Conservation (phyloP, 2,888 invertebrate genomes). For the Drosophila nigritarsus region DNA sequence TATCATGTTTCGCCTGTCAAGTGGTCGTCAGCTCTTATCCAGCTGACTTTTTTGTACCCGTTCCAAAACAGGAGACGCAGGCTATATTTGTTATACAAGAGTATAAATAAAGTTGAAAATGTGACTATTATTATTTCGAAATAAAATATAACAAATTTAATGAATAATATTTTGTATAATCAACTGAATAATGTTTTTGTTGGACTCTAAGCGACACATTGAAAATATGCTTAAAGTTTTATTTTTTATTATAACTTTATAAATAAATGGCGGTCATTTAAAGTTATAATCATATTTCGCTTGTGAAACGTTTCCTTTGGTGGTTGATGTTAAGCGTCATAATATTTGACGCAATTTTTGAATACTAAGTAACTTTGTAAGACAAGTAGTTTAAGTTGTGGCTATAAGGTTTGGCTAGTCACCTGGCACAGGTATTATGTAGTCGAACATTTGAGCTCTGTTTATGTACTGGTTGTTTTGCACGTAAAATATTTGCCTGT, state of each 20-base stretch:
- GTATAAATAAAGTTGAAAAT: neutral
- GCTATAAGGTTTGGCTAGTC: neutral
- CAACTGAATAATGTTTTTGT: neutral
- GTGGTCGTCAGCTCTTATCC: conserved; percentile 1
- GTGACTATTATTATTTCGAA: neutral
- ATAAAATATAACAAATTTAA: neutral
- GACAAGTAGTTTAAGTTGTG: neutral
- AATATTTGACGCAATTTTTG: neutral
- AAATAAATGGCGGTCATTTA: neutral
- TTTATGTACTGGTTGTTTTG: conserved; percentile 38
- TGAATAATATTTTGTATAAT: neutral
- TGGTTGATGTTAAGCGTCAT: neutral
- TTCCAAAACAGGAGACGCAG: neutral
- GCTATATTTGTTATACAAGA: neutral
- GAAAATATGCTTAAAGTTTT: neutral
- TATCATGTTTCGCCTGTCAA: conserved; percentile 6
- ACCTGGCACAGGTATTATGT: conserved; percentile 21
- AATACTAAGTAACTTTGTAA: neutral
- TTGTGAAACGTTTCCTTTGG: neutral
- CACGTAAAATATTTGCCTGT: conserved; percentile 82
- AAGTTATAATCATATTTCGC: neutral
- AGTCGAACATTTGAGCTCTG: conserved; percentile 20
- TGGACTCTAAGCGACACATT: neutral
- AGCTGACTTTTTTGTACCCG: neutral
- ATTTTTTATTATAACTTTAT: neutral